Conservation (phyloP, 2,888 invertebrate genomes). For the Eupithecia tripunctaria region DNA sequence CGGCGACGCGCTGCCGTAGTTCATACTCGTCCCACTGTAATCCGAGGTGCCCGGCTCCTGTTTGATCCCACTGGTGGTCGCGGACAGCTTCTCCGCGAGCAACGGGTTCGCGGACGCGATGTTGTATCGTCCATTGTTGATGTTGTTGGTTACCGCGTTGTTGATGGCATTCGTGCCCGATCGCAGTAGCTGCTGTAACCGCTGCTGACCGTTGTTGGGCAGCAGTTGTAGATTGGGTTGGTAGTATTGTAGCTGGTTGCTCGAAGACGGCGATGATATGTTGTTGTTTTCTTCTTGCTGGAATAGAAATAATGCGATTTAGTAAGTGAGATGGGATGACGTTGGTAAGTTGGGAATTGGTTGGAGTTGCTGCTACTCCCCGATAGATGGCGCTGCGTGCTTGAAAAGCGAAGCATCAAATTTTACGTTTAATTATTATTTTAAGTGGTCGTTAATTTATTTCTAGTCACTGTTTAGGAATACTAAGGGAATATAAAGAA, state of each 20-base stretch:
- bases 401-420: neutral
- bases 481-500: neutral
- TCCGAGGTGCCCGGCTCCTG: conserved; percentile 81
- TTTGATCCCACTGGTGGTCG: conserved; percentile 88
- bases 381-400: neutral
- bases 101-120: conserved; percentile 94
- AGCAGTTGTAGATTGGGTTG: conserved; percentile 69
- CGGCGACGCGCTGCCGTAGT: conserved; percentile 79
- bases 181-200: conserved; percentile 75
- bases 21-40: conserved; percentile 80
- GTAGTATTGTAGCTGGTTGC: conserved; percentile 79
- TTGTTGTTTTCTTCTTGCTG: conserved; percentile 85
- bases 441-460: neutral
- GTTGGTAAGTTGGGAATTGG: neutral
- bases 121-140: conserved; percentile 87
- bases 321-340: neutral
- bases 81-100: conserved; percentile 92
- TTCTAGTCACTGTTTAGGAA: neutral
- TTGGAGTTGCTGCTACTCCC: neutral
- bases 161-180: conserved; percentile 80
- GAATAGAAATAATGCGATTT: conserved; percentile 48
- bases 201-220: conserved; percentile 76
- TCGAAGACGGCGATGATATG: conserved; percentile 74
- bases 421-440: neutral
- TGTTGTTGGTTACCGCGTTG: conserved; percentile 75